Conservation (phyloP, 2,797 vertebrate species). For the Smutsia temminckii region DNA sequence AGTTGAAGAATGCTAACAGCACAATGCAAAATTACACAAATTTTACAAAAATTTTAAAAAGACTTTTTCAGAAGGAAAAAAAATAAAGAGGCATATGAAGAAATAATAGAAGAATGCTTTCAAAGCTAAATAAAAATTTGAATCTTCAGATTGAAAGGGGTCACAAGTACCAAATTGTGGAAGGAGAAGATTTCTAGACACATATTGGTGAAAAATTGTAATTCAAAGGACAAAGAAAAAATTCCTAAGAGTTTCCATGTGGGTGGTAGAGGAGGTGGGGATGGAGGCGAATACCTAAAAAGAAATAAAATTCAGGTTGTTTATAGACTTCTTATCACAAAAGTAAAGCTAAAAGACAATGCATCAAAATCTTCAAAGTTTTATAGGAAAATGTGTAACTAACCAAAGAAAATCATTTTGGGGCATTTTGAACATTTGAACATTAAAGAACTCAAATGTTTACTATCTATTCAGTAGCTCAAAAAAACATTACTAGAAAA, state of each 20-base stretch:
- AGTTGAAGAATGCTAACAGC: conserved; percentile 25
- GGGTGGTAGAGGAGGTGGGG: accelerated
- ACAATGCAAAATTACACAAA: background rate
- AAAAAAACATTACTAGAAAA: background rate
- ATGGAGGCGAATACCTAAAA: background rate
- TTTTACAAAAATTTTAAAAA: background rate
- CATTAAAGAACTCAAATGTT: background rate
- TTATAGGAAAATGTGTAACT: background rate
- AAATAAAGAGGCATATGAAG: background rate
- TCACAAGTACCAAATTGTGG: background rate
- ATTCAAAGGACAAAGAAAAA: conserved; percentile 32
- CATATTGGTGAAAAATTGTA: background rate
- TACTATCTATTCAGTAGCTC: background rate
- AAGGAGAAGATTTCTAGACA: background rate
- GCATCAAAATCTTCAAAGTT: background rate
- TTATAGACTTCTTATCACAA: background rate
- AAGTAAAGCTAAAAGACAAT: background rate
- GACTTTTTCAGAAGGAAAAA: background rate
- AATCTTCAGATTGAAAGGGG: background rate
- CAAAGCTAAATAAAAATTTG: background rate
- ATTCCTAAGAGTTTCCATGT: background rate
- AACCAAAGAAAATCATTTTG: conserved; percentile 6
- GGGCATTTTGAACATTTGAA: background rate
- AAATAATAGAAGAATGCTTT: conserved; percentile 15
- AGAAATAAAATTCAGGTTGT: background rate